phyloP scores from a whole-genome alignment of 1,140 invertebrate species.

The Eueides isabella region DNA sequence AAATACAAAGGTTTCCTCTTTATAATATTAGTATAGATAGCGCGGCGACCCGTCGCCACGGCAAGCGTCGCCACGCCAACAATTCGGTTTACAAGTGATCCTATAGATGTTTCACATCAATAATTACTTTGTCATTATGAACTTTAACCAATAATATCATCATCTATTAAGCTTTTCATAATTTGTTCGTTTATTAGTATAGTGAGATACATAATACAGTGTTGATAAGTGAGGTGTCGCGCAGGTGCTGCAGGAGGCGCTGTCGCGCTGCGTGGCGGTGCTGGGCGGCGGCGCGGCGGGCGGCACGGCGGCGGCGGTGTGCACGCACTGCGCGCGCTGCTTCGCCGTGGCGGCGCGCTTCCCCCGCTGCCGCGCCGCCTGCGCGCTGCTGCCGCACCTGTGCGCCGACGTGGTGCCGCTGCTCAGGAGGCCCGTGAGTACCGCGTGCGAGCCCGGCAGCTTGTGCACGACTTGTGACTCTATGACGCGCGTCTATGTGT shows the following conservation, averaged over 20 bases:
- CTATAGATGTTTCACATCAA: too few relatives aligned
- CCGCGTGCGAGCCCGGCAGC: slow-evolving; percentile 92
- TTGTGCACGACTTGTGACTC: slow-evolving; percentile 97
- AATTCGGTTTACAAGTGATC: too few relatives aligned
- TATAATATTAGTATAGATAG: too few relatives aligned
- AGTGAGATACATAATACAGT: not conserved
- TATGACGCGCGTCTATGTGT: too few relatives aligned
- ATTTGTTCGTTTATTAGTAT: too few relatives aligned
- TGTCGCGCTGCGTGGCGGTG: slow-evolving; percentile 95
- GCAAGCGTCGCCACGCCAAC: too few relatives aligned
- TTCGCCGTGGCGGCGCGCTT: slow-evolving; percentile 98
- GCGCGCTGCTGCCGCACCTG: slow-evolving; percentile 93
- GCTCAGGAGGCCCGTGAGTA: slow-evolving; percentile 67
- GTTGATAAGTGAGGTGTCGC: not conserved
- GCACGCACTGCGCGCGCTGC: slow-evolving; percentile 94
- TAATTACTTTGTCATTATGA: too few relatives aligned
- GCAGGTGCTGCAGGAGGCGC: slow-evolving; percentile 88
- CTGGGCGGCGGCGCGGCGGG: slow-evolving; percentile 89
- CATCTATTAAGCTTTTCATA: too few relatives aligned
- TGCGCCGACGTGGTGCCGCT: slow-evolving; percentile 89
- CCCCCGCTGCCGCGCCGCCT: slow-evolving; percentile 92
- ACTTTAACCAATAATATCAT: too few relatives aligned
- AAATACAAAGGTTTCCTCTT: too few relatives aligned
- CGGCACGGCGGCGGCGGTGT: slow-evolving; percentile 96
- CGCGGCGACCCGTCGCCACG: too few relatives aligned